These are phyloP conservation scores for Bombus breviceps DNA, from an alignment of 1,140 invertebrate species.

Conservation along the genomic window DNA sequence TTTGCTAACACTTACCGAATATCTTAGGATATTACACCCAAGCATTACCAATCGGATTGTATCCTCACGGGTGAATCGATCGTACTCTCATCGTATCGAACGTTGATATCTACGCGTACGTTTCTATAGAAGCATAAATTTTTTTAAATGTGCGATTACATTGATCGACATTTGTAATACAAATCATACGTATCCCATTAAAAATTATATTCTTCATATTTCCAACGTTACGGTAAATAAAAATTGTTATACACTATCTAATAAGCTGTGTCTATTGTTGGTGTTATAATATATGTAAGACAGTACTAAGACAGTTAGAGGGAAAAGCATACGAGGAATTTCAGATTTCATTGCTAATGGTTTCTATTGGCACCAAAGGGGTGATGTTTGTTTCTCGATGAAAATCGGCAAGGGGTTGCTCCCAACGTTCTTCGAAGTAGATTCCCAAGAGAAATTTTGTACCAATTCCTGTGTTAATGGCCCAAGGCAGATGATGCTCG, in stretches of 20 bases:
- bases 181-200: slow-evolving; percentile 77
- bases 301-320: no score
- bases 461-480: slow-evolving; percentile 90
- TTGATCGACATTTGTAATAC: slow-evolving; percentile 80
- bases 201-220: slow-evolving; percentile 83
- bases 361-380: slow-evolving; percentile 18
- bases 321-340: background rate
- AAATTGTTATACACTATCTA: slow-evolving; percentile 80
- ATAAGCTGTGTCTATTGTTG: background rate
- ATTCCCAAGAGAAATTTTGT: slow-evolving; percentile 91
- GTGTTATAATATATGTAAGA: background rate
- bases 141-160: slow-evolving; percentile 59
- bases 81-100: background rate
- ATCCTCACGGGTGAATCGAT: background rate
- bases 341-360: background rate
- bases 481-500: slow-evolving; percentile 93
- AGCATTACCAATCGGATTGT: background rate
- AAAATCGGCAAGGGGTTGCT: slow-evolving; percentile 92
- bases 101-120: background rate
- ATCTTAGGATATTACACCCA: background rate
- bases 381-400: slow-evolving; percentile 89
- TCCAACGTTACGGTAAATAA: slow-evolving; percentile 81
- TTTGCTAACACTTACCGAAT: background rate
- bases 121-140: slow-evolving; percentile 22
- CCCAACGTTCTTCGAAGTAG: slow-evolving; percentile 97